Base-by-base conservation (phyloP, 2,888 invertebrate species). In the Sericinus montela region DNA sequence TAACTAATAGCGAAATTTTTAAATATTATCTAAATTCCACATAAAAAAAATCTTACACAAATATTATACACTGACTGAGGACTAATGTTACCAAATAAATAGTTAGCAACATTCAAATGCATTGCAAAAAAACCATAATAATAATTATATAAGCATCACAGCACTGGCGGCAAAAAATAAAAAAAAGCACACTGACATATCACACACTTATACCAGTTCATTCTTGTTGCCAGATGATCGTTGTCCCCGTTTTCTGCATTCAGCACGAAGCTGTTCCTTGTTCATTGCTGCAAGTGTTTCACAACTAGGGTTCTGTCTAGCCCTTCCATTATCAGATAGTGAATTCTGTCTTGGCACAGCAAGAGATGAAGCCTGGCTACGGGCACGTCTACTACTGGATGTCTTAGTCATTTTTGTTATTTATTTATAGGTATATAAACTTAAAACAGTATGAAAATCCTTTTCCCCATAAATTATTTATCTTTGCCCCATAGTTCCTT, bases 171-270 rank as follows among this genome's bases (percentile, higher is more conserved):
- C 79, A 62, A 78, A 75, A 67, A 62, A 73, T 53, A 51, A 54
- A 52, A 58, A 59, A 25, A 25, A 77, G 84, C 84, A 78, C 74
- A 81, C 67, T n/a, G 30, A 71, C 69, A 75, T 75, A 74, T 78
- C 72, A 68, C 77, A 81, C 70, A 57, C 4, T 67, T 75, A 81
- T 93, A 93, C 93, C 93, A 93, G 90, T 89, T 93, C 93, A 61
- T 87, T 90, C 84, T 93, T 93, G 89, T 91, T 93, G 74, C 93
- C 93, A 57, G 91, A 89, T 39, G 91, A 90, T 72, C 92, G 92
- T 76, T 92, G 92, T 60, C 93, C 93, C 65, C 93, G 80, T 83
- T 91, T 92, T 61, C 92, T 88, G 87, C 93, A 92, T 74, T 93
- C 93, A 48, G 85, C 83, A 65, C 93, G 91, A 58, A 93, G 88